Conservation (phyloP, 2,113 vertebrate genomes). For the Thinocorus orbignyianus region DNA sequence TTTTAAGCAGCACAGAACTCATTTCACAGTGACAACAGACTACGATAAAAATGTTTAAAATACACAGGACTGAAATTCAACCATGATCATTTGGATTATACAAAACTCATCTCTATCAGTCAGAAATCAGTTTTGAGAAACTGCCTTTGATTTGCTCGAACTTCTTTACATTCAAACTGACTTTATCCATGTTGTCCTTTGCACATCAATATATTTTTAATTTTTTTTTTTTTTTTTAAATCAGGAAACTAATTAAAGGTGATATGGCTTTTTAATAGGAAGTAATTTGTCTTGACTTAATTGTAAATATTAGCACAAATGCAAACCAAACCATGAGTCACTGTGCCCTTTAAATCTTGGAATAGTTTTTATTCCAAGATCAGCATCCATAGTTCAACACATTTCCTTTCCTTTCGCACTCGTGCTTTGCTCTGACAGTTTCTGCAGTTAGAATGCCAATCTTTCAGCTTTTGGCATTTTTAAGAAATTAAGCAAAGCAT, state of each 20-base stretch:
- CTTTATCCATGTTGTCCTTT: not conserved
- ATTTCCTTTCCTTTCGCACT: not conserved
- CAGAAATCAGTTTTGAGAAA: not conserved
- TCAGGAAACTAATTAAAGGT: not conserved
- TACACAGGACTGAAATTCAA: not conserved
- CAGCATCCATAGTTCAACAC: not conserved
- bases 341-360: not conserved
- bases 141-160: not conserved
- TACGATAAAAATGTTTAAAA: not conserved
- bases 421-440: not conserved
- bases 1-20: not conserved
- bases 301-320: not conserved
- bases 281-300: not conserved
- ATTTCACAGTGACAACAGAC: not conserved
- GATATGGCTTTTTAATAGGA: not conserved
- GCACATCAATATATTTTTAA: not conserved
- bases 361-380: not conserved
- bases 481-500: not conserved
- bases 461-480: not conserved
- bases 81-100: not conserved
- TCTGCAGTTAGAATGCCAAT: not conserved
- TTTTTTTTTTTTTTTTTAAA: not conserved
- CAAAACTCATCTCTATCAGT: not conserved
- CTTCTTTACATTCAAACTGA: not conserved
- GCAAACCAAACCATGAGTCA: not conserved